These are phyloP conservation scores for Cercopithecus petaurista DNA, from an alignment of 2,797 vertebrate genomes.

Conservation along the genomic window DNA sequence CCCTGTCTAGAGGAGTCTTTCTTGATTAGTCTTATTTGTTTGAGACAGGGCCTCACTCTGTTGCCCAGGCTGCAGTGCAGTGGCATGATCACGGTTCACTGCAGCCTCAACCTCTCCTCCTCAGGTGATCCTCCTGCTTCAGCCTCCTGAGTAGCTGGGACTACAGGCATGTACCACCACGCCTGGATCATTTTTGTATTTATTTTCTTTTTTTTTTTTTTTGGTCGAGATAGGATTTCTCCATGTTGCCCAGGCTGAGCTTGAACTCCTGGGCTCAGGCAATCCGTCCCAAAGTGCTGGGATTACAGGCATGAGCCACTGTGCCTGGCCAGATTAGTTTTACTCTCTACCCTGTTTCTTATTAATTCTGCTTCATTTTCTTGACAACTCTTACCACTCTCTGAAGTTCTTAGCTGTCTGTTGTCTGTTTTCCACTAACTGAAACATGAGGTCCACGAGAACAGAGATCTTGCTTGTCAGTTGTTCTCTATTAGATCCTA, in stretches of 20 bases:
- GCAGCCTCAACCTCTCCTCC: background rate
- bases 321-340: background rate
- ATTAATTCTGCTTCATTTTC: background rate
- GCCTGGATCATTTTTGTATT: background rate
- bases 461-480: background rate
- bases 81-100: background rate
- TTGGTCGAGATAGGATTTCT: background rate
- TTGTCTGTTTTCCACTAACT: background rate
- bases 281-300: background rate
- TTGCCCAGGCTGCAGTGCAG: background rate
- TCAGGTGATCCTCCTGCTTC: background rate
- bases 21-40: background rate
- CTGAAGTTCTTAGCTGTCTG: background rate
- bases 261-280: background rate
- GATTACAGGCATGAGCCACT: background rate
- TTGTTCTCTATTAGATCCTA: background rate
- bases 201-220: background rate
- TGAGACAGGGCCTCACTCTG: background rate
- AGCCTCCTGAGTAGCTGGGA: background rate
- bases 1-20: background rate
- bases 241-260: background rate
- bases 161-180: background rate
- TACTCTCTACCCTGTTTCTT: background rate
- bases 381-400: background rate
- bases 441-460: background rate